phyloP scores from a whole-genome alignment of 2,113 vertebrate genomes.

The Actinemys pallida region DNA sequence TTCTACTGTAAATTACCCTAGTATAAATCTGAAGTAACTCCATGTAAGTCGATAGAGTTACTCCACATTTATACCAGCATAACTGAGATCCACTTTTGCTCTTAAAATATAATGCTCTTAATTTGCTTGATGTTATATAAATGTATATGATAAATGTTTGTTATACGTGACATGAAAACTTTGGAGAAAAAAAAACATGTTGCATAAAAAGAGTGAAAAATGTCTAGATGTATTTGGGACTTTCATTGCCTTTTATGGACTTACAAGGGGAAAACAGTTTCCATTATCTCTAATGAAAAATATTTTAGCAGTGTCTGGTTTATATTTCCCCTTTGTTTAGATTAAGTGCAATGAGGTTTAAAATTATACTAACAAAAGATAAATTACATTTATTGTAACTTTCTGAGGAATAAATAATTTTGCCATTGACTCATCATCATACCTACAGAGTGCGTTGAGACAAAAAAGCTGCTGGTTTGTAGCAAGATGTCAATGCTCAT shows the following conservation, averaged over 20 bases:
- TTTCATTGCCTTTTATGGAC: constrained; percentile 80
- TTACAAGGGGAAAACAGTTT: constrained; percentile 75
- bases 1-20: not conserved
- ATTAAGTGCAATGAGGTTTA: constrained; percentile 69
- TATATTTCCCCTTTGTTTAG: constrained; percentile 76
- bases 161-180: constrained; percentile 19
- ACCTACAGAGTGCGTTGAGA: constrained; percentile 43
- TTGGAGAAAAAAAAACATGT: constrained; percentile 29
- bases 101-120: not conserved
- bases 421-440: constrained; percentile 36
- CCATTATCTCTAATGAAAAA: constrained; percentile 81
- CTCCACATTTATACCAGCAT: not conserved
- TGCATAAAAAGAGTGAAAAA: constrained; percentile 46
- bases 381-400: constrained; percentile 67
- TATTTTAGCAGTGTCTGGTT: constrained; percentile 75
- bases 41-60: not conserved
- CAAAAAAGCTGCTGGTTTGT: not conserved
- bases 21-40: not conserved
- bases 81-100: not conserved
- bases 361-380: constrained; percentile 64
- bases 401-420: constrained; percentile 61
- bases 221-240: constrained; percentile 43
- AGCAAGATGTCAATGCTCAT: constrained; percentile 10
- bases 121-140: constrained; percentile 17
- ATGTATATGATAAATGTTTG: constrained; percentile 30